Base-by-base conservation (phyloP, 2,888 invertebrate genomes). In the Polietes domitor region DNA sequence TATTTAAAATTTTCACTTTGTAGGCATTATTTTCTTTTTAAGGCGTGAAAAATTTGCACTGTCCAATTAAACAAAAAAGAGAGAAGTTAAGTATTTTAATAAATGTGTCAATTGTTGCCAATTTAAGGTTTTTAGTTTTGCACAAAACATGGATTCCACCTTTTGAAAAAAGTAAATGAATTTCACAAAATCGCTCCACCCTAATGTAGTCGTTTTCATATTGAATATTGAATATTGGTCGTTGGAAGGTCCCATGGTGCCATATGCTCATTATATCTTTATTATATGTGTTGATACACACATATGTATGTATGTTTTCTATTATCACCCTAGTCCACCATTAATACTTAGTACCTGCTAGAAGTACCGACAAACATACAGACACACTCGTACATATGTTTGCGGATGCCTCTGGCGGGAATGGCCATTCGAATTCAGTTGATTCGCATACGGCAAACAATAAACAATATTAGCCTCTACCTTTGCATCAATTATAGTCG, bases 401-500 rank as follows among this genome's bases (percentile, higher is more conserved):
- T n/a, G 6, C n/a, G 47, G n/a, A 47, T 47, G 17, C 6, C 19
- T 55, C 21, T 1, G 12, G 0, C 55, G 61, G 10, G 37, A 9
- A 63, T 32, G 43, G 43, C 41, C 28, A 21, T 68, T 68, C 41
- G 21, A 41, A 24, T 43, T 68, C 41, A 68, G 68, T 68, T 21
- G 21, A 15, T 68, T 68, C 68, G 68, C 68, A 68, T 68, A 68
- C 68, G 68, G 68, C 68, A 68, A 68, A 43, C 43, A 68, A 68
- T 43, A 68, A 68, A 68, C 68, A 68, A 68, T 41, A n/a, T 9
- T 26, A 41, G 1, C 24, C 37, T 15, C 37, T 21, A 12, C 7
- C 61, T 63, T 21, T 71, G 72, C 73, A 24, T 32, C 76, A 77
- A 79, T 81, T 79, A 82, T 73, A 70, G 65, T 24, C 61, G 32